Evolutionary conservation across 2,888 invertebrate species (phyloP).

Genomic region (Drosophila leonis): DNA sequence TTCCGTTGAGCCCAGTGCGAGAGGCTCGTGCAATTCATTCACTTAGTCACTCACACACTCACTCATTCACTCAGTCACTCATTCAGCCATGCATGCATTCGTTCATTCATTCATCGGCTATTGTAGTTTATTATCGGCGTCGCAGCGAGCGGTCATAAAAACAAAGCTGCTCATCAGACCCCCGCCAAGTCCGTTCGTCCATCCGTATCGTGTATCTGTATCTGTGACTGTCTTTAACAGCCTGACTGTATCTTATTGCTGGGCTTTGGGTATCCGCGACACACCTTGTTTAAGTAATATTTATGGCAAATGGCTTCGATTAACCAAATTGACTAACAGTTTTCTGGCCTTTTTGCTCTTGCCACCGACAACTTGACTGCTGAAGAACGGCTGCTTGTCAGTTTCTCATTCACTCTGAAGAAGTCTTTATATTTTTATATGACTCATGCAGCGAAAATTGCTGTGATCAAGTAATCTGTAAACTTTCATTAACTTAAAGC

Average conservation of each 20-base stretch:
- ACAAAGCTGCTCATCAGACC: conserved; percentile 50
- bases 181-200: conserved; percentile 5
- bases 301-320: conserved; percentile 65
- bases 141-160: conserved; percentile 65
- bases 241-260: conserved; percentile 20
- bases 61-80: conserved; percentile 18
- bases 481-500: too few species aligned
- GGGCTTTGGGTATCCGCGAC: conserved; percentile 46
- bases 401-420: background rate
- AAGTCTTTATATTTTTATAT: background rate
- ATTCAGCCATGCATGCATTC: conserved; percentile 33
- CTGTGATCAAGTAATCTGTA: background rate
- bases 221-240: conserved; percentile 5
- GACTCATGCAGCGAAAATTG: background rate
- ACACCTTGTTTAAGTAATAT: conserved; percentile 63
- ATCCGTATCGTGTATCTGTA: conserved; percentile 10
- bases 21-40: conserved; percentile 54
- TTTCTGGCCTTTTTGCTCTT: background rate
- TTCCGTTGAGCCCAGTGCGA: conserved; percentile 38
- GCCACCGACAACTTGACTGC: background rate
- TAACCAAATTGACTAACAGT: conserved; percentile 73
- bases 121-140: conserved; percentile 74
- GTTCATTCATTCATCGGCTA: conserved; percentile 65
- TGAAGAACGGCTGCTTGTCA: background rate
- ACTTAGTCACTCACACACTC: conserved; percentile 44